phyloP scores from a whole-genome alignment of 1,140 invertebrate genomes.

The Bombus confusus region DNA sequence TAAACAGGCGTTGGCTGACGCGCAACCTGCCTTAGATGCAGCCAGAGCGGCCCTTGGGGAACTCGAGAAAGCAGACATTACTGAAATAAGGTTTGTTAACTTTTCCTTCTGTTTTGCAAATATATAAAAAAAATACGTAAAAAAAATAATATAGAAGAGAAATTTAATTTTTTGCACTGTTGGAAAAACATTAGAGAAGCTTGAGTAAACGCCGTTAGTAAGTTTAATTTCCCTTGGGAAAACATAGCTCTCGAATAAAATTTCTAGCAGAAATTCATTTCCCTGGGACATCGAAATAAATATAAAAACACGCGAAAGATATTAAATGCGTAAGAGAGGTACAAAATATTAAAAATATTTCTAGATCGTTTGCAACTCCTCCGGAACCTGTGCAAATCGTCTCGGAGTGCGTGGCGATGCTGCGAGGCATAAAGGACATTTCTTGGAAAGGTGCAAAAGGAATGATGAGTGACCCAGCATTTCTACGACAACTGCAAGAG shows the following conservation, averaged over 20 bases:
- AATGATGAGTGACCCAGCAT: conserved; percentile 95
- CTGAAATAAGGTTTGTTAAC: conserved; percentile 88
- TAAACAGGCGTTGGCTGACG: conserved; percentile 89
- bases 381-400: conserved; percentile 93
- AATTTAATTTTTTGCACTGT: neutral
- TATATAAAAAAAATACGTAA: neutral
- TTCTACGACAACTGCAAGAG: conserved; percentile 90
- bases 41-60: conserved; percentile 90
- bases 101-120: neutral
- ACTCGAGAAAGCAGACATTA: conserved; percentile 94
- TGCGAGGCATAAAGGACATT: conserved; percentile 91
- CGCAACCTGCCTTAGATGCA: conserved; percentile 91
- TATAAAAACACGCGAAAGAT: neutral
- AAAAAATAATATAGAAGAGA: neutral
- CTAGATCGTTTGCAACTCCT: conserved; percentile 93
- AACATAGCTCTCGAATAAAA: neutral
- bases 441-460: conserved; percentile 94
- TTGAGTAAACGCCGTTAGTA: neutral
- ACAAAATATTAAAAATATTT: neutral
- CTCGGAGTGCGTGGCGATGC: conserved; percentile 93
- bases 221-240: neutral
- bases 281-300: neutral
- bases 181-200: neutral
- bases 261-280: neutral
- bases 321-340: no score